Evolutionary conservation across 2,888 invertebrate genomes (phyloP).

Genomic region (Endotricha flammealis): DNA sequence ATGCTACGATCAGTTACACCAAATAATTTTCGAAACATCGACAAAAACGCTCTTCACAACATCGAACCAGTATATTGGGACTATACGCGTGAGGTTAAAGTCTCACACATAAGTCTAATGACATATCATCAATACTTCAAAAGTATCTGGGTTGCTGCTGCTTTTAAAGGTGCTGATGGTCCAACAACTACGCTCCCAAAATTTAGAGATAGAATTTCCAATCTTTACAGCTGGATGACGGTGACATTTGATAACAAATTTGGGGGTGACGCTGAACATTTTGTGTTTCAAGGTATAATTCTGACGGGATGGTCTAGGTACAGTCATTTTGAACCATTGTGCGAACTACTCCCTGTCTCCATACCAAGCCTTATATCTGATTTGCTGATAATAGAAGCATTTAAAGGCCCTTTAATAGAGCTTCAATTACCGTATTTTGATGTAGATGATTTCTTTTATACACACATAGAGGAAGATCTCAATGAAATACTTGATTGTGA

Average conservation of each 20-base stretch:
- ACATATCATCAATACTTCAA: conserved; percentile 71
- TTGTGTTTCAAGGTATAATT: conserved; percentile 80
- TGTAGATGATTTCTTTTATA: conserved; percentile 25
- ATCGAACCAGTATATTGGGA: conserved; percentile 86
- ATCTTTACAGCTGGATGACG: conserved; percentile 85
- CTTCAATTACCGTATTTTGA: no score
- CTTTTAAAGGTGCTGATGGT: conserved; percentile 88
- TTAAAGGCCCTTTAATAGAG: conserved; percentile 22
- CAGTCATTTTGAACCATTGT: conserved; percentile 81
- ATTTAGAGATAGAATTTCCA: conserved; percentile 81
- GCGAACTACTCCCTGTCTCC: conserved; percentile 80
- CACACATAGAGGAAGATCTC: conserved; percentile 27
- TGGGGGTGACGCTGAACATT: conserved; percentile 33
- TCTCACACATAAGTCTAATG: conserved; percentile 38
- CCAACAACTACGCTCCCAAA: conserved; percentile 70
- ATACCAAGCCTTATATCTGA: conserved; percentile 81
- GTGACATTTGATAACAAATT: conserved; percentile 72
- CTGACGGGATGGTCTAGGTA: conserved; percentile 86
- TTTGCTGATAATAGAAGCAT: conserved; percentile 65
- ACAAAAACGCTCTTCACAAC: conserved; percentile 59
- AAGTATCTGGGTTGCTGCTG: conserved; percentile 88
- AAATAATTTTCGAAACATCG: conserved; percentile 56
- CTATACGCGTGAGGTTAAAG: conserved; percentile 58
- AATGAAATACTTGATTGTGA: conserved; percentile 27
- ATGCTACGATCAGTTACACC: conserved; percentile 81